These are phyloP conservation scores for Callitettix versicolor DNA, from an alignment of 1,140 invertebrate genomes.

Conservation along the genomic window DNA sequence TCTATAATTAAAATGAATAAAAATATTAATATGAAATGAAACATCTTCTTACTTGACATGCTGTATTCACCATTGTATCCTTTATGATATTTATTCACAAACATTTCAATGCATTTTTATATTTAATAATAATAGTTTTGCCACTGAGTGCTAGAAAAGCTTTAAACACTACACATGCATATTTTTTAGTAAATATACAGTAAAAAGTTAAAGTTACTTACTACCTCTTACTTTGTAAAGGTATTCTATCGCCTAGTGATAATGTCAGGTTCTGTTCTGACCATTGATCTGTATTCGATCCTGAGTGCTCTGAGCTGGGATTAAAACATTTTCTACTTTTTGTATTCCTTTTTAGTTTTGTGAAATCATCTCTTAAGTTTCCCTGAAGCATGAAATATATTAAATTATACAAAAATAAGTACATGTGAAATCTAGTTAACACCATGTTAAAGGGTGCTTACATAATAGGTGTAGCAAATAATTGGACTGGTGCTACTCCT, in stretches of 20 bases:
- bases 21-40: neutral
- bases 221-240: conserved; percentile 19
- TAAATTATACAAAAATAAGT: neutral
- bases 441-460: neutral
- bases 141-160: too few relatives aligned
- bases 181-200: neutral
- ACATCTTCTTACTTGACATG: neutral
- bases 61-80: neutral
- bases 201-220: neutral
- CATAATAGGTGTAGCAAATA: too few relatives aligned
- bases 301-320: conserved; percentile 24
- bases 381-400: conserved; percentile 15
- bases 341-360: conserved; percentile 16
- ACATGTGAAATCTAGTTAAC: neutral
- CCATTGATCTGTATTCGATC: conserved; percentile 23
- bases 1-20: neutral
- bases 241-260: conserved; percentile 15
- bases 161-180: neutral
- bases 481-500: too few relatives aligned
- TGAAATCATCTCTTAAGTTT: conserved; percentile 21
- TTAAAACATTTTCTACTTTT: conserved; percentile 21
- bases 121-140: too few relatives aligned
- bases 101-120: neutral
- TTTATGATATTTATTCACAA: neutral
- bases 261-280: conserved; percentile 20